Conservation (phyloP, 2,888 invertebrate genomes). For the Protodeltote pygarga region DNA sequence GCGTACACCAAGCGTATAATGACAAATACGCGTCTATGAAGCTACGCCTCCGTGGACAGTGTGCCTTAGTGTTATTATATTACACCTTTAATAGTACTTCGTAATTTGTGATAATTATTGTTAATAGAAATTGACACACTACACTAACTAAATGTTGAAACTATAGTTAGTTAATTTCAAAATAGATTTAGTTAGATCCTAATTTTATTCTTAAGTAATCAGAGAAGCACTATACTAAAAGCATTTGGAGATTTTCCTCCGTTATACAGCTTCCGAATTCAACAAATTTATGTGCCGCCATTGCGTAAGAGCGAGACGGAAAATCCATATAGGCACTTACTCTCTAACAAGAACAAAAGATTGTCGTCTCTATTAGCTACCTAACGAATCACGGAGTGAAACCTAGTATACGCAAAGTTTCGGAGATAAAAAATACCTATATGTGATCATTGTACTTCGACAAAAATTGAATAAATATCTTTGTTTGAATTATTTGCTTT, state of each 20-base stretch:
- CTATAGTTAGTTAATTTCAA: slow-evolving; percentile 15
- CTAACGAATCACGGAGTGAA: slow-evolving; percentile 63
- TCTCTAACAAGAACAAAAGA: slow-evolving; percentile 77
- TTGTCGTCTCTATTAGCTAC: slow-evolving; percentile 79
- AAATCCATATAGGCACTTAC: slow-evolving; percentile 63
- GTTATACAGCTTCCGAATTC: slow-evolving; percentile 46
- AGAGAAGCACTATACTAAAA: slow-evolving; percentile 49
- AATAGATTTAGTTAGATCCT: slow-evolving; percentile 35
- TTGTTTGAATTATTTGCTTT: too few species aligned
- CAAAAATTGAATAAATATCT: too few species aligned
- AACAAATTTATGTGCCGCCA: slow-evolving; percentile 53
- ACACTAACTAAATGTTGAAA: too few species aligned
- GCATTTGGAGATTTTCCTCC: slow-evolving; percentile 50
- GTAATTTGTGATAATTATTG: too few species aligned
- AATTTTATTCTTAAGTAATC: slow-evolving; percentile 38
- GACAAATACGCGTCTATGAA: too few species aligned
- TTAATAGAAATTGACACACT: too few species aligned
- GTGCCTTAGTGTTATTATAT: too few species aligned
- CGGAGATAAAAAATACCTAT: slow-evolving; percentile 14
- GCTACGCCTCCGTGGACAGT: too few species aligned
- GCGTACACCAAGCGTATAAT: too few species aligned
- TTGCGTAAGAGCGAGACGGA: slow-evolving; percentile 59
- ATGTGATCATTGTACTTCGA: too few species aligned
- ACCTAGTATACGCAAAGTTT: slow-evolving; percentile 56
- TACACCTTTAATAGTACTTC: too few species aligned